A percentile compares a stretch with the other conserved stretches of the same genome.
Evolutionary conservation across 2,888 invertebrate species (phyloP).

Genomic region (Acleris holmiana): DNA sequence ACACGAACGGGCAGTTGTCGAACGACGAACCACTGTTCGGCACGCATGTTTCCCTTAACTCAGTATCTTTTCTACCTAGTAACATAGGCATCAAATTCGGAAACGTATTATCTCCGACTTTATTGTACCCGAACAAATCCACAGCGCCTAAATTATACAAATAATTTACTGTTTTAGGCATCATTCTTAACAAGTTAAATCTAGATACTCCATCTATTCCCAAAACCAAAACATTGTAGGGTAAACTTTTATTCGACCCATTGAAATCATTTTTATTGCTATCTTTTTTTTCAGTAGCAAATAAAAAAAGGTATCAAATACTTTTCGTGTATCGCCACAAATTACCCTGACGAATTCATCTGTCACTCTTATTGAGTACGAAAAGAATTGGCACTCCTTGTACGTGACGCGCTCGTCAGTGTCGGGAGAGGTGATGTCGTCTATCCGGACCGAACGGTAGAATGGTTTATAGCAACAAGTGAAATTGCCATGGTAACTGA

Average conservation of each 20-base stretch:
- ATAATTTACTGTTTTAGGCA: slow-evolving; percentile 87
- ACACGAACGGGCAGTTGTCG: slow-evolving; percentile 90
- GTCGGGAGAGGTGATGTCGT: slow-evolving; percentile 56
- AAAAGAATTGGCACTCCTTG: slow-evolving; percentile 71
- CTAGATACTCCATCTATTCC: slow-evolving; percentile 94
- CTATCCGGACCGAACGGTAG: slow-evolving; percentile 66
- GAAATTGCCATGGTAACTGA: slow-evolving; percentile 61
- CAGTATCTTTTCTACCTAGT: slow-evolving; percentile 86
- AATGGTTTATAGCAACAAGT: slow-evolving; percentile 85
- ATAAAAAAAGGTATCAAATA: slow-evolving; percentile 49
- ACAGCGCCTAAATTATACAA: slow-evolving; percentile 85
- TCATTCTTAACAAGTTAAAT: slow-evolving; percentile 91
- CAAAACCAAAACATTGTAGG: slow-evolving; percentile 88
- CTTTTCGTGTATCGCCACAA: slow-evolving; percentile 71
- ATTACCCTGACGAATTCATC: slow-evolving; percentile 87
- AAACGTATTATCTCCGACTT: slow-evolving; percentile 96
- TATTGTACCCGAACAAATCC: slow-evolving; percentile 94
- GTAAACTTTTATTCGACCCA: neutral
- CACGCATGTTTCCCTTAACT: slow-evolving; percentile 85
- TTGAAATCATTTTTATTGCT: slow-evolving; percentile 35
- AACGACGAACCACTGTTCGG: slow-evolving; percentile 77
- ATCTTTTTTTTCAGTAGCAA: slow-evolving; percentile 38
- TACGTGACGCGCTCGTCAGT: slow-evolving; percentile 69
- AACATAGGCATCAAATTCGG: slow-evolving; percentile 93
- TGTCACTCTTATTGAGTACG: slow-evolving; percentile 57